Evolutionary conservation across 1,140 invertebrate species (phyloP).

Genomic region (Zaprionus gabonicus): DNA sequence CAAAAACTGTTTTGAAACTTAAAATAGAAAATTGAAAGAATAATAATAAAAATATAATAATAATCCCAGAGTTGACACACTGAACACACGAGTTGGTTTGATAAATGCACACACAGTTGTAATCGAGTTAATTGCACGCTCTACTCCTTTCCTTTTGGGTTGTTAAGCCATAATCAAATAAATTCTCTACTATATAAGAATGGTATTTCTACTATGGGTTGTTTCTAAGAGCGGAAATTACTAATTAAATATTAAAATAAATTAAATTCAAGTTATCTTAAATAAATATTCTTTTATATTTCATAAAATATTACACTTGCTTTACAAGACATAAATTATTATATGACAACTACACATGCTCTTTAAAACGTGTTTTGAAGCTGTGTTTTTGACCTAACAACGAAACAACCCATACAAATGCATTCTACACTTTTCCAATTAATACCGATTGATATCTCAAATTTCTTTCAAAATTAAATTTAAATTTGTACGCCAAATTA

Average conservation of each 20-base stretch:
- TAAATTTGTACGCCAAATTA: conserved; percentile 11
- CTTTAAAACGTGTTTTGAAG: no score
- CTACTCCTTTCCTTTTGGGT: conserved; percentile 59
- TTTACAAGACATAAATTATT: no score
- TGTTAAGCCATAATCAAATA: conserved; percentile 13
- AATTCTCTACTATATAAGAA: conserved; percentile 14
- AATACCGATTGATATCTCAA: conserved; percentile 37
- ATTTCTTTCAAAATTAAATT: conserved; percentile 36
- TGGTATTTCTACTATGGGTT: conserved; percentile 31
- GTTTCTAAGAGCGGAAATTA: conserved; percentile 14
- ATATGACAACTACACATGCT: no score
- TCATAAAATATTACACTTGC: no score
- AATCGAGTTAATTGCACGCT: conserved; percentile 79
- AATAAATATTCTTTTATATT: no score
- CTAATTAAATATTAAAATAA: neutral
- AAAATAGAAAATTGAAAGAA: conserved; percentile 32
- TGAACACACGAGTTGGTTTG: conserved; percentile 71
- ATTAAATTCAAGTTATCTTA: no score
- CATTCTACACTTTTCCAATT: conserved; percentile 9
- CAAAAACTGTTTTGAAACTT: conserved; percentile 32
- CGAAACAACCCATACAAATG: conserved; percentile 28
- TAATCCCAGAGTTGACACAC: conserved; percentile 48
- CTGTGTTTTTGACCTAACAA: neutral
- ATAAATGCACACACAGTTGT: conserved; percentile 78
- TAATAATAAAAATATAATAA: conserved; percentile 23